Evolutionary conservation across 2,888 invertebrate species (phyloP).

Genomic region (Hesperia comma): DNA sequence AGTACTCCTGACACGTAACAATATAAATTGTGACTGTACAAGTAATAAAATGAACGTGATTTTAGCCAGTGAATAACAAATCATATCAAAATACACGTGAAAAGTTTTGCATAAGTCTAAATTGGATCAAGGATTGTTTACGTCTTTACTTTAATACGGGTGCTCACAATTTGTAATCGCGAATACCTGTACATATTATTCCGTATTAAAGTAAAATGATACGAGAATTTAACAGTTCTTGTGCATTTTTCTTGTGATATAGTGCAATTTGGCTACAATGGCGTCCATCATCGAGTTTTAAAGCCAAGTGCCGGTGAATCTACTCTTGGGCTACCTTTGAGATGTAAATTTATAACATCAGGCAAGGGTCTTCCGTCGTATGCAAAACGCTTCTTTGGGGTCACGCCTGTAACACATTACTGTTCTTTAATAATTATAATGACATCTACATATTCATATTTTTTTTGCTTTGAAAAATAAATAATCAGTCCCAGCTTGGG

Average conservation of each 20-base stretch:
- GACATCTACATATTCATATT: background rate
- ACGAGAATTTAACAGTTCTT: background rate
- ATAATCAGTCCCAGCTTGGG: slow-evolving; percentile 1
- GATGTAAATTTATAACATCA: slow-evolving; percentile 75
- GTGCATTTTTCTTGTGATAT: slow-evolving; percentile 6
- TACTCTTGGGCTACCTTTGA: slow-evolving; percentile 68
- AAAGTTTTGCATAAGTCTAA: background rate
- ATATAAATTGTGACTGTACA: slow-evolving; percentile 8
- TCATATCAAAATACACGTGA: background rate
- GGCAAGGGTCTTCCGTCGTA: slow-evolving; percentile 77
- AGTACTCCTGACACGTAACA: too few relatives aligned
- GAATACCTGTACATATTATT: background rate
- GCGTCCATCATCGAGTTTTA: slow-evolving; percentile 1
- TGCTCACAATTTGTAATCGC: background rate
- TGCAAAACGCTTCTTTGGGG: slow-evolving; percentile 67
- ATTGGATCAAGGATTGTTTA: background rate
- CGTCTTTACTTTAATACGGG: background rate
- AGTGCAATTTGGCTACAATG: slow-evolving; percentile 11
- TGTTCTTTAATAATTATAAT: background rate
- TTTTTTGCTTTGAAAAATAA: background rate
- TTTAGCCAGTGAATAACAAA: background rate
- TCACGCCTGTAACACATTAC: slow-evolving; percentile 61
- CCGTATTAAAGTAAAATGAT: background rate
- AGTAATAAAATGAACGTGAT: background rate
- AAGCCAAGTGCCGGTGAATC: slow-evolving; percentile 24